Conservation (phyloP, 2,888 invertebrate genomes). For the Thereva nobilitata region DNA sequence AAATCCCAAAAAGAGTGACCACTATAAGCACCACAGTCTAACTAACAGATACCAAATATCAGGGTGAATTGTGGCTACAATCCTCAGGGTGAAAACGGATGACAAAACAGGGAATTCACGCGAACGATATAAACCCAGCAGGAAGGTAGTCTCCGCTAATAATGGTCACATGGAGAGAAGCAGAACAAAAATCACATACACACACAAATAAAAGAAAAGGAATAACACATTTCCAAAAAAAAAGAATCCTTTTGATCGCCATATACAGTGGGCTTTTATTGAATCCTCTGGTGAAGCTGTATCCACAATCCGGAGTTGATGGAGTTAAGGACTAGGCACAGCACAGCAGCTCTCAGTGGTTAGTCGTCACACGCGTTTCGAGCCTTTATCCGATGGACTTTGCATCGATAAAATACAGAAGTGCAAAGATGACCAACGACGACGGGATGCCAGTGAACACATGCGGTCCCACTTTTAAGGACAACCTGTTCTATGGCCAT, state of each 20-base stretch:
- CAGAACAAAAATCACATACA: not conserved
- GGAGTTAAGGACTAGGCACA: too few relatives aligned
- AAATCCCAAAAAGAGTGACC: not conserved
- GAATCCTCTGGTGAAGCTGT: not conserved
- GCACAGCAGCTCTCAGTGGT: slow-evolving; percentile 22
- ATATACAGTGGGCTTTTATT: too few relatives aligned
- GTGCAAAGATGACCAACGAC: slow-evolving; percentile 21
- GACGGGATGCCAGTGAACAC: slow-evolving; percentile 1
- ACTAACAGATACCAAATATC: not conserved
- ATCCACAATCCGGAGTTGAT: too few relatives aligned
- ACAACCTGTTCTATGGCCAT: not conserved
- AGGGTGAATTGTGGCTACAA: slow-evolving; percentile 5
- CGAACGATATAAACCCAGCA: slow-evolving; percentile 17
- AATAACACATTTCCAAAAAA: not conserved
- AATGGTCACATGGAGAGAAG: not conserved
- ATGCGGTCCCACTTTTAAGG: slow-evolving; percentile 2
- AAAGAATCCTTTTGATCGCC: not conserved
- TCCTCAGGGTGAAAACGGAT: slow-evolving; percentile 18
- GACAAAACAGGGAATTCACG: slow-evolving; percentile 26
- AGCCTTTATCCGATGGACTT: slow-evolving; percentile 2
- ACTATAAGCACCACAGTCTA: too few relatives aligned
- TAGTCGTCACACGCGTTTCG: slow-evolving; percentile 21
- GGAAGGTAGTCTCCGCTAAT: slow-evolving; percentile 18
- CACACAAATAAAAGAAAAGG: not conserved
- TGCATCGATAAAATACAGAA: not conserved